phyloP scores from a whole-genome alignment of 2,797 vertebrate species.

The Atherinosoma microstoma region DNA sequence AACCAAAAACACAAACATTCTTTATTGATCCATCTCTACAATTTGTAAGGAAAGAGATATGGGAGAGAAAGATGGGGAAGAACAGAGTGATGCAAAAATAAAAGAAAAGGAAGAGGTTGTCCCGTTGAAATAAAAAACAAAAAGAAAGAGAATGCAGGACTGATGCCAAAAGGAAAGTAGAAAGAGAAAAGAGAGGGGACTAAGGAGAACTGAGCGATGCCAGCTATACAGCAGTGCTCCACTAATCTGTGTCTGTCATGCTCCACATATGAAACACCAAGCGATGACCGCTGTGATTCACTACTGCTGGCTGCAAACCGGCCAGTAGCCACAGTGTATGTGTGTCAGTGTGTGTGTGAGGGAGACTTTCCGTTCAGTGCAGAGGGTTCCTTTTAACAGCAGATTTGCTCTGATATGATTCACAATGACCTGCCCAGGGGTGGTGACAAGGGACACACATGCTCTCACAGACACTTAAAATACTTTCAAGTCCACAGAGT shows the following conservation, averaged over 20 bases:
- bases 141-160: neutral
- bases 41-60: neutral
- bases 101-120: too few species aligned
- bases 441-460: constrained; percentile 41
- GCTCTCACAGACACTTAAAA: constrained; percentile 38
- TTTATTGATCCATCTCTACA: neutral
- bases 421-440: constrained; percentile 57
- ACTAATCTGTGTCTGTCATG: constrained; percentile 73
- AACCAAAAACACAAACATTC: neutral
- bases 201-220: constrained; percentile 42
- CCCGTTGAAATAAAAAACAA: neutral
- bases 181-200: constrained; percentile 2
- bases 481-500: constrained; percentile 35
- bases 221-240: constrained; percentile 43
- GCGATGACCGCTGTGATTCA: constrained; percentile 77
- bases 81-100: too few species aligned
- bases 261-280: constrained; percentile 71
- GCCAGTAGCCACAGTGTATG: constrained; percentile 35
- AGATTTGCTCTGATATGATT: constrained; percentile 71
- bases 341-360: constrained; percentile 19
- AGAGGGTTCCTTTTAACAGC: constrained; percentile 55
- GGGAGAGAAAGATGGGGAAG: too few species aligned
- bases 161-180: constrained; percentile 2
- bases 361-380: constrained; percentile 37
- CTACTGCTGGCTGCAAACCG: constrained; percentile 60